phyloP scores from a whole-genome alignment of 2,797 vertebrate species.

The Sebastes cheni region DNA sequence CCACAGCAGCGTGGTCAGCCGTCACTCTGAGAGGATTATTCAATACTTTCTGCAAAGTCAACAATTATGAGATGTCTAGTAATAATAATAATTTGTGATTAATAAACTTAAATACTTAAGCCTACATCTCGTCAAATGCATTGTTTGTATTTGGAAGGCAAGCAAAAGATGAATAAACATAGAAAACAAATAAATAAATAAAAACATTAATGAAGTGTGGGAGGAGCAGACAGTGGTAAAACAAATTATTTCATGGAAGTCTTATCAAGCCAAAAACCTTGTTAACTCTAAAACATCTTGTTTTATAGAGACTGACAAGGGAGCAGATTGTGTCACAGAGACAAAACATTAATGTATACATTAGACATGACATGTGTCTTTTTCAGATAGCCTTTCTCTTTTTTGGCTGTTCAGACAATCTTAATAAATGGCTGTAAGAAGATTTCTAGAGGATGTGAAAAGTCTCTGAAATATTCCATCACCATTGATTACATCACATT shows the following conservation, averaged over 20 bases:
- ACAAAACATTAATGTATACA: neutral
- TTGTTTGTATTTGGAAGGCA: neutral
- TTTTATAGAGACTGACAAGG: neutral
- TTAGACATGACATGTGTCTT: neutral
- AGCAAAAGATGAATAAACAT: neutral
- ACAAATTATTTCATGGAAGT: neutral
- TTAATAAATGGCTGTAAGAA: neutral
- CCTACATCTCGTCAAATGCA: neutral
- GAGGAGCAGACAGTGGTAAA: neutral
- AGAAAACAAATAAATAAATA: neutral
- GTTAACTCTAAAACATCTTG: neutral
- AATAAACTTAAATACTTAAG: neutral
- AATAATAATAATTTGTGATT: constrained; percentile 1
- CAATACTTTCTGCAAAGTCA: constrained; percentile 2
- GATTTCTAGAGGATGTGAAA: neutral
- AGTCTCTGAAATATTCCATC: neutral
- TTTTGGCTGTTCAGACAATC: neutral
- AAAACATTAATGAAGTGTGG: neutral
- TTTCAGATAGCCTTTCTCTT: neutral
- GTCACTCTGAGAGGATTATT: constrained; percentile 18
- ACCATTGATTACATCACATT: constrained; percentile 7
- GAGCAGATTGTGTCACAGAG: neutral
- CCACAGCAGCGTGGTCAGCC: constrained; percentile 8
- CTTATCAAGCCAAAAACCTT: neutral
- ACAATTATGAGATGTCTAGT: neutral